phyloP scores from a whole-genome alignment of 1,140 invertebrate species.

The Pristionchus pacificus region DNA sequence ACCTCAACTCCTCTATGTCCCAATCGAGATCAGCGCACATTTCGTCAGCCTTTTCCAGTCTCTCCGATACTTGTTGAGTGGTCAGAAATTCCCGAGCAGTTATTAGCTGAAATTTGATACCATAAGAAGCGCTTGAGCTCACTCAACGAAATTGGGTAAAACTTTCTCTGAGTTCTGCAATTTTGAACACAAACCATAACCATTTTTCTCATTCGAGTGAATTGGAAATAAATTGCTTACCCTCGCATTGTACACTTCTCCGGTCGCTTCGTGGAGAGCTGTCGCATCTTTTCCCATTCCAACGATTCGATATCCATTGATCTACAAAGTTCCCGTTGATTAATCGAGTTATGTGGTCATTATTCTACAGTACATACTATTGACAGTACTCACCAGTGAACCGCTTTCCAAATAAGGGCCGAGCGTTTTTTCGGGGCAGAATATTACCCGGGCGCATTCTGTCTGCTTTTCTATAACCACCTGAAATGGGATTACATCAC shows the following conservation, averaged over 20 bases:
- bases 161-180: no score
- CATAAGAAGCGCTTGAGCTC: neutral
- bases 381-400: no score
- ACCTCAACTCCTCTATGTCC: conserved; percentile 31
- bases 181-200: conserved; percentile 6
- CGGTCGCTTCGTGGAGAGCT: conserved; percentile 36
- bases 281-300: conserved; percentile 43
- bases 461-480: neutral
- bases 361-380: neutral
- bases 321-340: neutral
- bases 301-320: conserved; percentile 38
- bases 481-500: neutral
- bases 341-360: neutral
- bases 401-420: neutral
- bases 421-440: neutral
- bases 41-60: neutral
- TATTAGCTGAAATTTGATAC: neutral
- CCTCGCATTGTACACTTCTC: conserved; percentile 39
- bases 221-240: conserved; percentile 22
- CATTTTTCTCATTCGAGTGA: conserved; percentile 33
- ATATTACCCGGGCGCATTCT: neutral
- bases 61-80: conserved; percentile 12
- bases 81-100: neutral
- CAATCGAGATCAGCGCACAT: neutral
- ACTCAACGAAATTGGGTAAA: no score